These are phyloP conservation scores for Lipophrys pholis DNA, from an alignment of 2,113 vertebrate species.

Conservation along the genomic window DNA sequence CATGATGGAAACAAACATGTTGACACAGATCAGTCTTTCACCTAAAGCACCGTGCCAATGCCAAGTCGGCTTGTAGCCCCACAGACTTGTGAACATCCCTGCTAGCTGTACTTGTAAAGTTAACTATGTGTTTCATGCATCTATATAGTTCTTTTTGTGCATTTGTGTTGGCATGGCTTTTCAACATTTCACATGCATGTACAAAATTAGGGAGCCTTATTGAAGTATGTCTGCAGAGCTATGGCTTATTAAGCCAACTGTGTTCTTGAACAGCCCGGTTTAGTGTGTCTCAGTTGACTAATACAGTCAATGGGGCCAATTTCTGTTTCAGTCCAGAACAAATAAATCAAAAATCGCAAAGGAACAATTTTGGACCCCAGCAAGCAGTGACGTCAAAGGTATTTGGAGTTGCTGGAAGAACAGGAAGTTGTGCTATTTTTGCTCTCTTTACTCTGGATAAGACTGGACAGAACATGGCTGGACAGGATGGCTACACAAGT, in stretches of 20 bases:
- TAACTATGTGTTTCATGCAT: neutral
- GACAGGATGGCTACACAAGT: constrained; percentile 29
- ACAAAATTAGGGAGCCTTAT: constrained; percentile 1
- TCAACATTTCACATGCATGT: neutral
- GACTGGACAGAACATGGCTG: constrained; percentile 43
- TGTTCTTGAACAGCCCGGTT: constrained; percentile 16
- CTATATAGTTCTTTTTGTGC: neutral
- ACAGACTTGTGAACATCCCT: too few relatives aligned
- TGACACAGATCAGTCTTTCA: neutral
- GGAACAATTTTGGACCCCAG: constrained; percentile 24
- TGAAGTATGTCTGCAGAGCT: constrained; percentile 6
- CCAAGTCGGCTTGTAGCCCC: neutral
- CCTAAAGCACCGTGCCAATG: neutral
- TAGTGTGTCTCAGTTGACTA: constrained; percentile 34
- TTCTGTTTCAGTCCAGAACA: constrained; percentile 30
- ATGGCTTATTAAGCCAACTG: constrained; percentile 10
- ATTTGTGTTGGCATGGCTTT: constrained; percentile 1
- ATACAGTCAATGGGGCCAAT: constrained; percentile 11
- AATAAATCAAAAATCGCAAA: constrained; percentile 29
- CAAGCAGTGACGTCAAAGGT: constrained; percentile 43
- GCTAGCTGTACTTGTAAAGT: neutral
- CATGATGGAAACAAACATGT: too few relatives aligned
- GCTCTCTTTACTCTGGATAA: constrained; percentile 53
- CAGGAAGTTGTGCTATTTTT: constrained; percentile 66
- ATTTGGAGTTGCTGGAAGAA: constrained; percentile 42